phyloP scores from a whole-genome alignment of 1,140 invertebrate species.

The Aradophagus sp. region DNA sequence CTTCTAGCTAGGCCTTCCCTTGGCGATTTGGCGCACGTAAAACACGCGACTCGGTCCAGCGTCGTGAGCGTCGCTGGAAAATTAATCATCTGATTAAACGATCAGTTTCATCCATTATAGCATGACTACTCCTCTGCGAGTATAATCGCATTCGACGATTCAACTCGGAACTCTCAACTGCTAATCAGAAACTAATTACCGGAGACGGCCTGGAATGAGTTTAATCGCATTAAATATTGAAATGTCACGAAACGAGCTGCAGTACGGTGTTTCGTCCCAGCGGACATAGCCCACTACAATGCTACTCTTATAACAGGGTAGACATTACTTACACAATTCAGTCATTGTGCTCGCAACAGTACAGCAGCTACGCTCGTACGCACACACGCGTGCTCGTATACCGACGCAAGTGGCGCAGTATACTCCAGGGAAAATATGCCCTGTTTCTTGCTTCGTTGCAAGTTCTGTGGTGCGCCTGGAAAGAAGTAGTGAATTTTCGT shows the following conservation, averaged over 20 bases:
- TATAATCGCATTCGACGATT: slow-evolving; percentile 60
- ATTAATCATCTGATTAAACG: slow-evolving; percentile 58
- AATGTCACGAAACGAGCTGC: slow-evolving; percentile 61
- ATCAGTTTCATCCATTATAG: slow-evolving; percentile 55
- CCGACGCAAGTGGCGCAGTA: slow-evolving; percentile 18
- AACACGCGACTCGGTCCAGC: slow-evolving; percentile 8
- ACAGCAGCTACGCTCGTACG: slow-evolving; percentile 17
- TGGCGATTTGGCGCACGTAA: slow-evolving; percentile 1
- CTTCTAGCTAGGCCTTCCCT: not conserved
- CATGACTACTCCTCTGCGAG: slow-evolving; percentile 45
- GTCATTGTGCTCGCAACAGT: slow-evolving; percentile 44
- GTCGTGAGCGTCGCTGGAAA: slow-evolving; percentile 23
- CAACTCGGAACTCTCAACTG: slow-evolving; percentile 70
- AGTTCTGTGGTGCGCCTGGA: slow-evolving; percentile 8
- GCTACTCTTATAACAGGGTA: slow-evolving; percentile 41
- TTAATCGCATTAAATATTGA: slow-evolving; percentile 74
- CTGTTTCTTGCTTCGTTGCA: slow-evolving; percentile 36
- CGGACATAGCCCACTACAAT: slow-evolving; percentile 54
- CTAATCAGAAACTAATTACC: slow-evolving; percentile 74
- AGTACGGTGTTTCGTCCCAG: slow-evolving; percentile 57
- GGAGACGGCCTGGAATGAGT: slow-evolving; percentile 66
- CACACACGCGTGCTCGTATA: slow-evolving; percentile 25
- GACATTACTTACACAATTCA: slow-evolving; percentile 49
- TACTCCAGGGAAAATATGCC: slow-evolving; percentile 44
- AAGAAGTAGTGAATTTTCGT: slow-evolving; percentile 9